Evolutionary conservation across 2,888 invertebrate species (phyloP).

Genomic region (Drymonia ruficornis): DNA sequence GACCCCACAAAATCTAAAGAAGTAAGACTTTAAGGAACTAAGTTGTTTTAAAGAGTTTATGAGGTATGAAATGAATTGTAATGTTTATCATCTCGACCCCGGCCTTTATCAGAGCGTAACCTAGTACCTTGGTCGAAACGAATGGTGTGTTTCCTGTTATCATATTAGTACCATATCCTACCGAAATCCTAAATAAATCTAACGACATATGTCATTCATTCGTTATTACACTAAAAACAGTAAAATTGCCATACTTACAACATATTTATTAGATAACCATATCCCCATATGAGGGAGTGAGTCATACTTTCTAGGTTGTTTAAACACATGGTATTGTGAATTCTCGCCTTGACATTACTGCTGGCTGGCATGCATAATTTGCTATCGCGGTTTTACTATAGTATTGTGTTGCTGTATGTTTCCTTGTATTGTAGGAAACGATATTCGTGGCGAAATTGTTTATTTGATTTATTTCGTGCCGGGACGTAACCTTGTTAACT

Average conservation of each 20-base stretch:
- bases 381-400: slow-evolving; percentile 20
- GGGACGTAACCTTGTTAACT: too few relatives aligned
- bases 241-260: neutral
- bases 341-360: slow-evolving; percentile 28
- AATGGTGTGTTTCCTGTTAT: slow-evolving; percentile 34
- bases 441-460: neutral
- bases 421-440: slow-evolving; percentile 11
- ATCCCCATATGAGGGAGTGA: slow-evolving; percentile 24
- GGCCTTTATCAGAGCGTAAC: slow-evolving; percentile 61
- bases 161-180: slow-evolving; percentile 15
- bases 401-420: slow-evolving; percentile 16
- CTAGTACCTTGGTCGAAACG: slow-evolving; percentile 44
- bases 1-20: neutral
- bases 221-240: slow-evolving; percentile 20
- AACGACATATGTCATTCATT: neutral
- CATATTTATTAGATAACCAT: slow-evolving; percentile 17
- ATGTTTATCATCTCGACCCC: slow-evolving; percentile 46
- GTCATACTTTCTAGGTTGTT: slow-evolving; percentile 26
- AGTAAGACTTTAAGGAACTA: slow-evolving; percentile 14
- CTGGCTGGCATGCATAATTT: slow-evolving; percentile 21
- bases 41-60: slow-evolving; percentile 20
- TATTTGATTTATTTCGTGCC: neutral
- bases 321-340: slow-evolving; percentile 19
- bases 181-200: too few relatives aligned
- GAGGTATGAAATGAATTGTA: slow-evolving; percentile 12